Percentiles rank a stretch among this genome's conserved stretches.
phyloP scores from a whole-genome alignment of 2,888 invertebrate genomes.

The Agrenia bidenticulata region DNA sequence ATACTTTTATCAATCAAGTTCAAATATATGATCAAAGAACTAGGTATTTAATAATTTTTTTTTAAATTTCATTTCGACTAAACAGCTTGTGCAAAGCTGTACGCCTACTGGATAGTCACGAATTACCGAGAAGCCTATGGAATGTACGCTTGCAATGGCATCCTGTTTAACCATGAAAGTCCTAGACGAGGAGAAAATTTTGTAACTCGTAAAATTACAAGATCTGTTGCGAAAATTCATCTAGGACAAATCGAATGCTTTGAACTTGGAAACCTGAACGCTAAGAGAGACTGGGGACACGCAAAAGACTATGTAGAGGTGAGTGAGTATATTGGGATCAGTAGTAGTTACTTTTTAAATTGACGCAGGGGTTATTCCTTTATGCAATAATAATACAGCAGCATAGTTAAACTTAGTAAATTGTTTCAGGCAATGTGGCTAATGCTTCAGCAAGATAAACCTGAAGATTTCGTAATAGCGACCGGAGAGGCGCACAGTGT shows the following conservation, averaged over 20 bases:
- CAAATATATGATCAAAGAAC: too few relatives aligned
- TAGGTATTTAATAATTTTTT: neutral
- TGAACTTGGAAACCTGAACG: constrained; percentile 92
- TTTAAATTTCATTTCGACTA: neutral
- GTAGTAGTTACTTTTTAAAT: too few relatives aligned
- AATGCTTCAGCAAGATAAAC: constrained; percentile 88
- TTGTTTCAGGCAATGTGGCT: constrained; percentile 98
- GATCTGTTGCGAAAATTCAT: constrained; percentile 94
- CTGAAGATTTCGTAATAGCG: constrained; percentile 97
- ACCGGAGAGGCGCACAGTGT: constrained; percentile 95
- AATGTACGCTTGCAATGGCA: constrained; percentile 94
- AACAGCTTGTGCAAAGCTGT: constrained; percentile 89
- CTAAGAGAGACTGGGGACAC: constrained; percentile 70
- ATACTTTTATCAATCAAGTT: too few relatives aligned
- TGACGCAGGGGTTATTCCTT: too few relatives aligned
- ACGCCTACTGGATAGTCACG: constrained; percentile 92
- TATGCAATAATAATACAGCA: too few relatives aligned
- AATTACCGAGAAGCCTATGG: constrained; percentile 94
- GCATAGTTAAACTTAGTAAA: too few relatives aligned
- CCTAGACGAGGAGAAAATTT: constrained; percentile 96
- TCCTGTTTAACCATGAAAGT: constrained; percentile 95
- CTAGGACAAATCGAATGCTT: constrained; percentile 80
- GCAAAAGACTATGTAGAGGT: constrained; percentile 94
- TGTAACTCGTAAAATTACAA: constrained; percentile 96
- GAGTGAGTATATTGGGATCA: constrained; percentile 48